Evolutionary conservation across 1,140 invertebrate species (phyloP).

Genomic region (Anthonomus grandis): DNA sequence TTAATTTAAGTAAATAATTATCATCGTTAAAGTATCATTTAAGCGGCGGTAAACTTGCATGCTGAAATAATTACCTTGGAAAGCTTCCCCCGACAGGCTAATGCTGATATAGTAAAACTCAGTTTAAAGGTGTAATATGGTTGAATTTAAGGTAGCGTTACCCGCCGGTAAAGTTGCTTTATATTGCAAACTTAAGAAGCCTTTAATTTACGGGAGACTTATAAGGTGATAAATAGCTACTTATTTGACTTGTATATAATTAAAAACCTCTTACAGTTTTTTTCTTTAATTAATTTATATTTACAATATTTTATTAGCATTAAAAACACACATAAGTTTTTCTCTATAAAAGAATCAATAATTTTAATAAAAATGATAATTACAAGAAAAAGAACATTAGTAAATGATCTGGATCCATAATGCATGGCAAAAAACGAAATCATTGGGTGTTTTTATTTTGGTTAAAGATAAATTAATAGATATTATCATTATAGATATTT

Average conservation of each 20-base stretch:
- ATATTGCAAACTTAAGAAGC: constrained; percentile 15
- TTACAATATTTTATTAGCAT: no score
- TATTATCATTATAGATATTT: no score
- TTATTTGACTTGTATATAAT: constrained; percentile 17
- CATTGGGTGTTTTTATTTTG: no score
- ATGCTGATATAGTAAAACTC: constrained; percentile 30
- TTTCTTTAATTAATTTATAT: no score
- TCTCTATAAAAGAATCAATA: no score
- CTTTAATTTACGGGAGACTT: constrained; percentile 20
- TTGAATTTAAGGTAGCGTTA: constrained; percentile 26
- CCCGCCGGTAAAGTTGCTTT: constrained; percentile 17
- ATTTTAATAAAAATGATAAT: no score
- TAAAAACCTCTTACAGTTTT: no score
- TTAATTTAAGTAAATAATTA: constrained; percentile 29
- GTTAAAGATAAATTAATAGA: no score
- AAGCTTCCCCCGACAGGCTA: constrained; percentile 23
- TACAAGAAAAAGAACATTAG: no score
- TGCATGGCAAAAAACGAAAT: no score
- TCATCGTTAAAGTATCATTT: constrained; percentile 21
- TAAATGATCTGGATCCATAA: no score
- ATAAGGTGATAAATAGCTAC: constrained; percentile 15
- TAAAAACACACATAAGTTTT: no score
- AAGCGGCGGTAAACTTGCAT: constrained; percentile 25
- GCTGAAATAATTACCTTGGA: constrained; percentile 27
- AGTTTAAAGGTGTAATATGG: constrained; percentile 28